A percentile compares a stretch with the other conserved stretches of the same genome.
These are phyloP conservation scores for Lucifuga dentata DNA, from an alignment of 2,113 vertebrate genomes.

Conservation along the genomic window DNA sequence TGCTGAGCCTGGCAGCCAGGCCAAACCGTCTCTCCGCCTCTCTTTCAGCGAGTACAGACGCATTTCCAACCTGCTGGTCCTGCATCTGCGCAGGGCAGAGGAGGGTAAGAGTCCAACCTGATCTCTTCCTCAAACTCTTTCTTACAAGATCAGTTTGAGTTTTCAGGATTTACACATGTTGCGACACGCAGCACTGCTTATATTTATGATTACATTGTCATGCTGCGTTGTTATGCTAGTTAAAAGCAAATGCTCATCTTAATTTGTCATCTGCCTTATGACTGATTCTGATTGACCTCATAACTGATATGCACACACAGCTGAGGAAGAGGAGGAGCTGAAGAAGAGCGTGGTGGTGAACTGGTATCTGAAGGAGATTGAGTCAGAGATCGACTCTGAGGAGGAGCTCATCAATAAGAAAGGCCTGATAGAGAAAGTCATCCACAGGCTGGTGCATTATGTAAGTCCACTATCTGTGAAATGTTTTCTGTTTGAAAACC, in stretches of 20 bases:
- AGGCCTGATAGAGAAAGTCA: slow-evolving; percentile 94
- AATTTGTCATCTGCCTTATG: background rate
- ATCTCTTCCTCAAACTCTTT: no score
- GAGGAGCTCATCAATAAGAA: slow-evolving; percentile 94
- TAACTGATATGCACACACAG: slow-evolving; percentile 67
- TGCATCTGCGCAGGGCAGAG: slow-evolving; percentile 91
- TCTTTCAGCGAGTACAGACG: slow-evolving; percentile 93
- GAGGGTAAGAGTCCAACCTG: slow-evolving; percentile 83
- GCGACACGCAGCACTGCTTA: no score
- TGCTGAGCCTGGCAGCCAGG: slow-evolving; percentile 66
- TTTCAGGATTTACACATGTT: no score
- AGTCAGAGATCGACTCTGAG: slow-evolving; percentile 97
- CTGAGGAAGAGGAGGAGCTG: slow-evolving; percentile 90
- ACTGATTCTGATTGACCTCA: background rate
- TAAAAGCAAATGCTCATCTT: no score
- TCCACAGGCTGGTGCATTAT: slow-evolving; percentile 94
- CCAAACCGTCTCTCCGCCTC: slow-evolving; percentile 88
- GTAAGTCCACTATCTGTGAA: slow-evolving; percentile 79
- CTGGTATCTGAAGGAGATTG: slow-evolving; percentile 98
- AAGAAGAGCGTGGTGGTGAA: slow-evolving; percentile 94
- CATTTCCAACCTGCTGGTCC: slow-evolving; percentile 95
- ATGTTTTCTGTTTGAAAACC: no score
- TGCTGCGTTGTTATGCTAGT: no score
- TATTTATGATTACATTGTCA: no score
- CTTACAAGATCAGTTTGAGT: no score